Conservation (phyloP, 2,797 vertebrate genomes). For the Microchirus variegatus region DNA sequence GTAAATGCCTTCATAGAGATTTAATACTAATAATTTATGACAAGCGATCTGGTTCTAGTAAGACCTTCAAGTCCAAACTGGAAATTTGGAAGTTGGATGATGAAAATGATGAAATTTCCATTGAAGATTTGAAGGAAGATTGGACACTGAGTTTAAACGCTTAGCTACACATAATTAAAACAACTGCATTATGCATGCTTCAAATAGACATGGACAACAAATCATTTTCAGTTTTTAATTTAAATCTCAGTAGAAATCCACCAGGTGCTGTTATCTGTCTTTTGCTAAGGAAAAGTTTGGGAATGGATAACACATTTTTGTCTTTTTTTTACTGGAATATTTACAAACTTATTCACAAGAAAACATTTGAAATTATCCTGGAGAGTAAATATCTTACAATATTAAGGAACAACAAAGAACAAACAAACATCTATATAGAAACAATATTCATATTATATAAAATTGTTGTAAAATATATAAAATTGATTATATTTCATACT, state of each 20-base stretch:
- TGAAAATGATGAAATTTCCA: not conserved
- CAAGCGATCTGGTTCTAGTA: not conserved
- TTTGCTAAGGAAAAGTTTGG: conserved; percentile 33
- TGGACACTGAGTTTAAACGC: not conserved
- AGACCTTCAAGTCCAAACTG: not conserved
- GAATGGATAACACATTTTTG: conserved; percentile 49
- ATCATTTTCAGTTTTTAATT: conserved; percentile 29
- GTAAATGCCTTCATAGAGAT: not conserved
- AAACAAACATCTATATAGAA: conserved; percentile 27
- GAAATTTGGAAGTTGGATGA: not conserved
- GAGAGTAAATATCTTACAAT: conserved; percentile 9
- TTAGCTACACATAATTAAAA: not conserved
- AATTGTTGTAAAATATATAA: conserved; percentile 32
- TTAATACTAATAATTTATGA: conserved; percentile 2
- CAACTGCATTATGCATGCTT: not conserved
- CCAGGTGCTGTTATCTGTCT: conserved; percentile 21
- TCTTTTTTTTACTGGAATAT: conserved; percentile 32
- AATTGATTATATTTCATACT: conserved; percentile 30
- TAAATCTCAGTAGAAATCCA: conserved; percentile 39
- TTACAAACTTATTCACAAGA: conserved; percentile 56
- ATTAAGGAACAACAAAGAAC: conserved; percentile 28
- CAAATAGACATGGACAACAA: not conserved
- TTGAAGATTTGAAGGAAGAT: not conserved
- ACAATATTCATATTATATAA: conserved; percentile 29
- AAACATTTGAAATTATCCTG: conserved; percentile 28